These are phyloP conservation scores for Lagenorhynchus albirostris DNA, from an alignment of 2,113 vertebrate species.

Conservation along the genomic window DNA sequence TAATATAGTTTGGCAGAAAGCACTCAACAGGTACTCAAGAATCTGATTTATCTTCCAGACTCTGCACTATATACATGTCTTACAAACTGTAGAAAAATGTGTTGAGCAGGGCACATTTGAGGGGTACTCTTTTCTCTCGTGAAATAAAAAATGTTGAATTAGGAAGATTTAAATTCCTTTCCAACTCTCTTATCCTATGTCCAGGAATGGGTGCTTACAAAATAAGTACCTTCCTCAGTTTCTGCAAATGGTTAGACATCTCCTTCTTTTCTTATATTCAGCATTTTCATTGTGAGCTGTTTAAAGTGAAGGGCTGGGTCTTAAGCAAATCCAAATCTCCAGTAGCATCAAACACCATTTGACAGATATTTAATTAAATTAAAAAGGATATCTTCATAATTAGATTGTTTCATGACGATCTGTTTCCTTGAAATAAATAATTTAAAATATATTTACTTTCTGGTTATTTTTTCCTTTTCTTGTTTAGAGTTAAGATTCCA, in stretches of 20 bases:
- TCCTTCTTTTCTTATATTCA: not conserved
- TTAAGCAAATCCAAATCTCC: not conserved
- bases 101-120: not conserved
- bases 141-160: not conserved
- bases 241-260: not conserved
- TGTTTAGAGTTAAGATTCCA: not conserved
- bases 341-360: not conserved
- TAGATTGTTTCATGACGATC: not conserved
- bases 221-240: not conserved
- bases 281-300: not conserved
- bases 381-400: not conserved
- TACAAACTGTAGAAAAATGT: not conserved
- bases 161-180: not conserved
- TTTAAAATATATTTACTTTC: not conserved
- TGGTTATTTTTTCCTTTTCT: not conserved
- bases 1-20: not conserved
- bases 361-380: not conserved
- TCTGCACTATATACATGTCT: not conserved
- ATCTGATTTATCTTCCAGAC: not conserved
- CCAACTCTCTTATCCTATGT: not conserved
- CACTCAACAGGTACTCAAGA: not conserved
- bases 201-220: not conserved
- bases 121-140: not conserved
- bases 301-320: not conserved
- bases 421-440: not conserved